Evolutionary conservation across 2,888 invertebrate species (phyloP).

Genomic region (Bibio marci): DNA sequence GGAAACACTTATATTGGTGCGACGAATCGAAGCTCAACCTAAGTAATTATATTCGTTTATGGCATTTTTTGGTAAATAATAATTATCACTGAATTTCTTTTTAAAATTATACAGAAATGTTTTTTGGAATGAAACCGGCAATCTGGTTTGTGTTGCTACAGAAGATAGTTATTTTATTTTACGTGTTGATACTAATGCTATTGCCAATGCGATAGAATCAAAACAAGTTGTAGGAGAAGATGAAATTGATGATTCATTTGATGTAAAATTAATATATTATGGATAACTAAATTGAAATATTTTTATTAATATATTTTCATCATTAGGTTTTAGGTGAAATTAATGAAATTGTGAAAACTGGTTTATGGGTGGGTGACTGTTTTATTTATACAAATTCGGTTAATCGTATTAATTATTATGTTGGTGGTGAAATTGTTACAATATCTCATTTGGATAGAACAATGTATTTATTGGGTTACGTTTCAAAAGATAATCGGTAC

Average conservation of each 20-base stretch:
- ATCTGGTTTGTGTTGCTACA: slow-evolving; percentile 82
- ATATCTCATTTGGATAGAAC: slow-evolving; percentile 94
- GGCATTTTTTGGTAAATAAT: not conserved
- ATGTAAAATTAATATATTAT: slow-evolving; percentile 43
- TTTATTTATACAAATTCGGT: slow-evolving; percentile 98
- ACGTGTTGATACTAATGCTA: slow-evolving; percentile 67
- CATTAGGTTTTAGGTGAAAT: slow-evolving; percentile 66
- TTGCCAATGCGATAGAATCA: slow-evolving; percentile 58
- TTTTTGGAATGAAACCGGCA: slow-evolving; percentile 94
- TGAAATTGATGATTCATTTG: slow-evolving; percentile 91
- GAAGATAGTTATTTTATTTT: slow-evolving; percentile 92
- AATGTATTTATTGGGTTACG: slow-evolving; percentile 92
- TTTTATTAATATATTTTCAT: slow-evolving; percentile 6
- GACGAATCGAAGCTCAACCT: slow-evolving; percentile 94
- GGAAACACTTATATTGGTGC: slow-evolving; percentile 80
- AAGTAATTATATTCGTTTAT: slow-evolving; percentile 15
- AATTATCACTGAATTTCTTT: slow-evolving; percentile 7
- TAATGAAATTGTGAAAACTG: slow-evolving; percentile 83
- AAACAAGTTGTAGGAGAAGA: slow-evolving; percentile 65
- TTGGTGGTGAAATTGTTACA: slow-evolving; percentile 97
- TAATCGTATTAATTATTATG: slow-evolving; percentile 96
- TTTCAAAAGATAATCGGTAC: slow-evolving; percentile 77
- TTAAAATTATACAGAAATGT: slow-evolving; percentile 41
- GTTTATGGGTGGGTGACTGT: slow-evolving; percentile 96
- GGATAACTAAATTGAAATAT: too few relatives aligned